phyloP scores from a whole-genome alignment of 2,113 vertebrate genomes.

The Columba janthina region DNA sequence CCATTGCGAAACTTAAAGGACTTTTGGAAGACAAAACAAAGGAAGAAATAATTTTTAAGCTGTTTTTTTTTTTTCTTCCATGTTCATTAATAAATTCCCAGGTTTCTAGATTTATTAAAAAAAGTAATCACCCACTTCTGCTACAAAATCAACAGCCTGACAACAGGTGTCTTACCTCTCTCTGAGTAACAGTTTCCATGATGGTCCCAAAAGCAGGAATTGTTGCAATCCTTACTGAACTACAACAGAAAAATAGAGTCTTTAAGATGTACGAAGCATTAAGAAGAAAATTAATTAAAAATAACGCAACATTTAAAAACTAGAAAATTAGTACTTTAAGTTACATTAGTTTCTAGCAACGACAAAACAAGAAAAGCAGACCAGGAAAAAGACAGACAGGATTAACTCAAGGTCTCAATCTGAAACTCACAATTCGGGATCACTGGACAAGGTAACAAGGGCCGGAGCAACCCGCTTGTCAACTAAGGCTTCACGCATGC shows the following conservation, averaged over 20 bases:
- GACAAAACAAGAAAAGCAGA: conserved; percentile 67
- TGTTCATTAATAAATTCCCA: not conserved
- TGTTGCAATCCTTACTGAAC: conserved; percentile 98
- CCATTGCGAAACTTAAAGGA: not conserved
- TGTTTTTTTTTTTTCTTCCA: not conserved
- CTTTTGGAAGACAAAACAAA: not conserved
- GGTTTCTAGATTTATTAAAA: not conserved
- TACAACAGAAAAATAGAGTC: conserved; percentile 68
- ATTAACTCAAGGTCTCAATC: conserved; percentile 81
- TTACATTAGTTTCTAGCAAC: conserved; percentile 74
- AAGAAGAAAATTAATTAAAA: conserved; percentile 27
- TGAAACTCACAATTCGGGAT: conserved; percentile 99
- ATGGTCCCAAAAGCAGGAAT: conserved; percentile 99
- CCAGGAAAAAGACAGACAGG: conserved; percentile 74
- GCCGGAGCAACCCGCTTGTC: conserved; percentile 99
- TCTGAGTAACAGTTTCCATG: conserved; percentile 98
- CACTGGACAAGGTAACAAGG: conserved; percentile 99
- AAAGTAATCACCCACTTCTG: not conserved
- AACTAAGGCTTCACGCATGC: conserved; percentile 99
- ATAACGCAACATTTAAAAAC: conserved; percentile 24
- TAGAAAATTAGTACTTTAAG: conserved; percentile 67
- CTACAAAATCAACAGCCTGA: not conserved
- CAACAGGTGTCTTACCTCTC: conserved; percentile 84
- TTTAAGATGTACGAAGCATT: conserved; percentile 42
- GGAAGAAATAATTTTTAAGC: not conserved